These are phyloP conservation scores for Oreochromis grahami DNA, from an alignment of 2,797 vertebrate genomes.

Conservation along the genomic window DNA sequence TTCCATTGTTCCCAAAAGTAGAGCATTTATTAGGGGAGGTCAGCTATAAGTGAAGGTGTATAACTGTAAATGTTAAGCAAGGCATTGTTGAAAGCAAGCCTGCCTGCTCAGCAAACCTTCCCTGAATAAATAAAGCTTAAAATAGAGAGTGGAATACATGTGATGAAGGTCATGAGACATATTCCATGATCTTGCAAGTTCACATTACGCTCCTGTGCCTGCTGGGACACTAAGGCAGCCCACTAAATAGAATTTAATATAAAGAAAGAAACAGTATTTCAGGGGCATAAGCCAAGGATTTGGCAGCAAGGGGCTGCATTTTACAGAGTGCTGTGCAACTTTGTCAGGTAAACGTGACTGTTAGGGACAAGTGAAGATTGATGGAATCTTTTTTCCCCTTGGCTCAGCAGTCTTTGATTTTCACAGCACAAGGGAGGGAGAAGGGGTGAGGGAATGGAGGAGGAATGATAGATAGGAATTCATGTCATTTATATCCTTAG, in stretches of 20 bases:
- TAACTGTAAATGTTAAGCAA: conserved; percentile 48
- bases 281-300: conserved; percentile 63
- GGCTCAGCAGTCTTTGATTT: conserved; percentile 79
- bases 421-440: conserved; percentile 45
- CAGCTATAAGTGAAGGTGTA: conserved; percentile 13
- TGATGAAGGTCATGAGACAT: conserved; percentile 63
- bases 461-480: conserved; percentile 69
- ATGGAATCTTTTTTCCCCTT: conserved; percentile 71
- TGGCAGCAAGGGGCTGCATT: conserved; percentile 65
- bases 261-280: conserved; percentile 69
- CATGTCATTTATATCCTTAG: conserved; percentile 66
- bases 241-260: conserved; percentile 69
- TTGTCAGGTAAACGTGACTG: conserved; percentile 74
- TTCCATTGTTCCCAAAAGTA: background rate
- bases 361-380: conserved; percentile 71
- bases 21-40: background rate
- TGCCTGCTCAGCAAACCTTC: conserved; percentile 57
- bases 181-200: conserved; percentile 61
- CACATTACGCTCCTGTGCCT: conserved; percentile 32
- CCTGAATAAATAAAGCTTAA: conserved; percentile 60
- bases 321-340: conserved; percentile 69
- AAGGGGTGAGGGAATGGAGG: conserved; percentile 37
- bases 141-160: conserved; percentile 44
- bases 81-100: conserved; percentile 15
- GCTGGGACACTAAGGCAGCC: conserved; percentile 44